Evolutionary conservation across 2,797 vertebrate genomes (phyloP).

Genomic region (Acridotheres tristis): DNA sequence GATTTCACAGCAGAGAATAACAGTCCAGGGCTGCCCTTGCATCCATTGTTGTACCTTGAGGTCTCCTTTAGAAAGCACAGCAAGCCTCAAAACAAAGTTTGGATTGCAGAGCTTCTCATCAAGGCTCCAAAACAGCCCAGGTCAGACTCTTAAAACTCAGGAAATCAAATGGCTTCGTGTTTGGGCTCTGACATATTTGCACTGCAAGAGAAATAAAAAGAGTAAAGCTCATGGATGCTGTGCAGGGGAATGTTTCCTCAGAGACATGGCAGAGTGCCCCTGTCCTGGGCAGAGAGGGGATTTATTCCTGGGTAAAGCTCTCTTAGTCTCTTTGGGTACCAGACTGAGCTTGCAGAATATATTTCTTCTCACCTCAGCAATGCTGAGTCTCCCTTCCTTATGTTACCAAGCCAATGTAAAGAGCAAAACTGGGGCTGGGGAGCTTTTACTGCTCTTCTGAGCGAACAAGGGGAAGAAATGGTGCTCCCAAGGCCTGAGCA

Average conservation of each 20-base stretch:
- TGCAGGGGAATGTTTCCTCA: neutral
- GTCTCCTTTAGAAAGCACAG: neutral
- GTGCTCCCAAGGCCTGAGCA: neutral
- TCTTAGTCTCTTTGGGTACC: neutral
- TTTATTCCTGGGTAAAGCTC: neutral
- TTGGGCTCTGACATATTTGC: neutral
- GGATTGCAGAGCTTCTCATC: neutral
- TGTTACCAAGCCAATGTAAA: neutral
- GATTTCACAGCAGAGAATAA: neutral
- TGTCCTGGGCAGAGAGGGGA: neutral
- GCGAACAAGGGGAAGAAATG: neutral
- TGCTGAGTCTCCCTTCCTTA: neutral
- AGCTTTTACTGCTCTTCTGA: neutral
- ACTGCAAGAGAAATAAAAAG: neutral
- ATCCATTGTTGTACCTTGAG: neutral
- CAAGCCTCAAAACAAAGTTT: neutral
- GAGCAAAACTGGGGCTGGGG: neutral
- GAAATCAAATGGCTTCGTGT: neutral
- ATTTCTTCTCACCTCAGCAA: neutral
- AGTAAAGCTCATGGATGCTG: neutral
- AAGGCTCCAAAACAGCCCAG: neutral
- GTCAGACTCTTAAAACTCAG: neutral
- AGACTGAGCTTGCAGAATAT: neutral
- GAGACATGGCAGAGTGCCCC: neutral
- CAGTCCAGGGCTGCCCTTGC: neutral